Percentiles rank a stretch among this genome's conserved stretches.
Conservation (phyloP, 2,888 invertebrate species). For the Stomorhina lunata region DNA sequence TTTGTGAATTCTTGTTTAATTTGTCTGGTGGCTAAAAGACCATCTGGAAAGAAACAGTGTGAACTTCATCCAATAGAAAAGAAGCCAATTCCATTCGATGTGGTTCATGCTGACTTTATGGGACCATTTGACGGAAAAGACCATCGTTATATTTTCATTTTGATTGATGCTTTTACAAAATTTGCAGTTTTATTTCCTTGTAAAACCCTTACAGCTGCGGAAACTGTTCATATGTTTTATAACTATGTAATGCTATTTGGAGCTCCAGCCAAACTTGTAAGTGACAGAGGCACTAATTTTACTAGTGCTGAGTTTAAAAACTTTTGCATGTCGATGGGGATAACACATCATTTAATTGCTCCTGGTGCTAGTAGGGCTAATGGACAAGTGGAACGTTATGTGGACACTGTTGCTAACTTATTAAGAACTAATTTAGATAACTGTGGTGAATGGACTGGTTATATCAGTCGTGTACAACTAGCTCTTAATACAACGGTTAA, state of each 20-base stretch:
- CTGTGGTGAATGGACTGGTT: too few relatives aligned
- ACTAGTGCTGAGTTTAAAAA: slow-evolving; percentile 34
- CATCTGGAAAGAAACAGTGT: slow-evolving; percentile 55
- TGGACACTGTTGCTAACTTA: too few relatives aligned
- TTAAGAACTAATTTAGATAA: too few relatives aligned
- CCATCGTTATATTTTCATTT: slow-evolving; percentile 44
- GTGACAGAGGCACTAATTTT: slow-evolving; percentile 41
- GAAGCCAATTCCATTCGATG: slow-evolving; percentile 42
- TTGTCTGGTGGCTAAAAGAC: slow-evolving; percentile 50
- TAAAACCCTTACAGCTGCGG: slow-evolving; percentile 54
- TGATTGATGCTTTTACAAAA: slow-evolving; percentile 60
- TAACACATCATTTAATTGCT: too few relatives aligned
- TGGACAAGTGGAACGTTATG: too few relatives aligned
- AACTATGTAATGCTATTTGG: slow-evolving; percentile 54
- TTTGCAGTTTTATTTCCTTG: slow-evolving; percentile 52
- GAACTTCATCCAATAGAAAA: slow-evolving; percentile 57
- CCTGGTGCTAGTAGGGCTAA: too few relatives aligned
- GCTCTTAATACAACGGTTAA: too few relatives aligned
- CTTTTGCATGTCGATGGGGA: too few relatives aligned
- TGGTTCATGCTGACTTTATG: slow-evolving; percentile 51
- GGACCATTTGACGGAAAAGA: slow-evolving; percentile 58
- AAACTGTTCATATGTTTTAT: slow-evolving; percentile 45
- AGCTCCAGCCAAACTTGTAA: slow-evolving; percentile 42
- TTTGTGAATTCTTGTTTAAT: slow-evolving; percentile 51
- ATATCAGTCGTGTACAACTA: too few relatives aligned